Evolutionary conservation across 1,140 invertebrate species (phyloP).

Genomic region (Prorops nasuta): DNA sequence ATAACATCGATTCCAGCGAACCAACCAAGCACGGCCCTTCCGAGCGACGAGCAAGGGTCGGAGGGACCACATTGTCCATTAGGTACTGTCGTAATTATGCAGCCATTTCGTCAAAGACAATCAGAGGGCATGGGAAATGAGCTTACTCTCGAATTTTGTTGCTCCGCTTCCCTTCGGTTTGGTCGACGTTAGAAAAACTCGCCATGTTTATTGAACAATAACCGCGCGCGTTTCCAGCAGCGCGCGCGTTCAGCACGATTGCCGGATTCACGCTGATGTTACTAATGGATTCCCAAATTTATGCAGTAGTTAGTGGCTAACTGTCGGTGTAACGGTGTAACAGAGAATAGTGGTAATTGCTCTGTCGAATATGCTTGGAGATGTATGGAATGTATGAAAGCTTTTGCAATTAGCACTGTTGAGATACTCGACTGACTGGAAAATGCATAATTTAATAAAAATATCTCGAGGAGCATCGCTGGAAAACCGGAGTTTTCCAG

Average conservation of each 20-base stretch:
- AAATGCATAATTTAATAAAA: too few relatives aligned
- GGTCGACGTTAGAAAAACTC: too few relatives aligned
- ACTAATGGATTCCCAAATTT: background rate
- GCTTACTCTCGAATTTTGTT: background rate
- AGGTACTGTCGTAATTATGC: slow-evolving; percentile 32
- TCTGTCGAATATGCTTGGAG: slow-evolving; percentile 2
- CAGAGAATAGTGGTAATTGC: too few relatives aligned
- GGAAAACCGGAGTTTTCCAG: too few relatives aligned
- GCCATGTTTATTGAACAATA: background rate
- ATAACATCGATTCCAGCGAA: slow-evolving; percentile 37
- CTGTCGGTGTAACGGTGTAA: background rate
- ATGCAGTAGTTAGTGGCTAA: background rate
- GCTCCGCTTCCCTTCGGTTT: too few relatives aligned
- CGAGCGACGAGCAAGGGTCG: slow-evolving; percentile 17
- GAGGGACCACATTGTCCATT: slow-evolving; percentile 33
- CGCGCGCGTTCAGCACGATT: background rate
- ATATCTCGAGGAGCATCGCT: too few relatives aligned
- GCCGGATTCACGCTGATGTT: background rate
- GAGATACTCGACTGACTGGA: too few relatives aligned
- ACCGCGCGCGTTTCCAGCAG: too few relatives aligned
- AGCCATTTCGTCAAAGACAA: background rate
- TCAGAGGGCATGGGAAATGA: background rate
- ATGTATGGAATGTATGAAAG: background rate
- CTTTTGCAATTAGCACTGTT: too few relatives aligned
- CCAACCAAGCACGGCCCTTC: slow-evolving; percentile 13